Evolutionary conservation across 2,797 vertebrate genomes (phyloP), one percentile per base, ranked within the genome.

Genomic region (Ptychadena robeensis): DNA sequence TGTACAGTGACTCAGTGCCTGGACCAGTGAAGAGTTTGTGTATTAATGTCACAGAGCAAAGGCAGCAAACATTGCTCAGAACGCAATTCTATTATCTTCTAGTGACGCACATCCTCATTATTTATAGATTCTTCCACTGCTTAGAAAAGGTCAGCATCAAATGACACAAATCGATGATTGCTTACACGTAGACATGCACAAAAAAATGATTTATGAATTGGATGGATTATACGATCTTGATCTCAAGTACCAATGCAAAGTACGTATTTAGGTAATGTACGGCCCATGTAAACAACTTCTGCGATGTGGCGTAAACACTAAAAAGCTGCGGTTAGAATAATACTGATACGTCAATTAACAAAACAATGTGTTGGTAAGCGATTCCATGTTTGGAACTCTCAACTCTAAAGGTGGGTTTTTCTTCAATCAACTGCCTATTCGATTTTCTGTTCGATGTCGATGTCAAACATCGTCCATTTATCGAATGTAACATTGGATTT

Each of bases 11-110:
- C 63, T 69, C 76, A 9, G 34, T n/a, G 30, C 40, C 32, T 44
- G 68, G 63, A 9, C 44, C 65, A 64, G n/a, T 37, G 28, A 53
- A 70, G 77, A 61, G 81, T 78, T 78, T 64, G 44, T 5, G 35
- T 75, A 80, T 53, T 75, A 68, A 69, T 75, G 65, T 59, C 64
- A 80, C 71, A 84, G 78, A 74, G 76, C 59, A 79, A 61, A 73
- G 68, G 38, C 69, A 83, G 67, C 59, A 59, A 28, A 64, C 68
- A 67, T 57, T 64, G 73, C 73, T 70, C 40, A 25, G n/a, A 80
- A 79, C 53, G 69, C 77, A 84, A 84, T 80, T 84, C 71, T 80
- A 84, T 84, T 84, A 84, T 82, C 72, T 31, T 34, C 28, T 44
- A 59, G 2, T 84, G 82, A 84, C 82, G 82, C 82, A 84, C 82